Evolutionary conservation across 2,113 vertebrate genomes (phyloP), one percentile per base, ranked within the genome.

Genomic region (Acanthochromis polyacanthus): DNA sequence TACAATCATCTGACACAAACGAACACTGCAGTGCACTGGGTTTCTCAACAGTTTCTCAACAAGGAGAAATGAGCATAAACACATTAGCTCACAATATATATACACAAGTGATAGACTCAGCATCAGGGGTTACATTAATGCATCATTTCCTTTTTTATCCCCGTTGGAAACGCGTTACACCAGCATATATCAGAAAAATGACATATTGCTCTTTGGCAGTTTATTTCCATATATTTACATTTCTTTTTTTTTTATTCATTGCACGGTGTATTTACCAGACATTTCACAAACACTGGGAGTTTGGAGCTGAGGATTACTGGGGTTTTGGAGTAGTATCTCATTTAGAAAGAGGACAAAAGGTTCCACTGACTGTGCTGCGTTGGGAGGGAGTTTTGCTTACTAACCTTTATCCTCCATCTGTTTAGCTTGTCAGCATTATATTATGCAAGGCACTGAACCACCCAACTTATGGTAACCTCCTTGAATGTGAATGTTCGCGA

Each of bases 161-260:
- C 55, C 32, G 43, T 84, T 86, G 36, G 7, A 86, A 82, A 78
- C 48, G 58, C 12, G 83, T 86, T 81, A 83, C 43, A 67, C n/a
- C 22, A 17, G 72, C 79, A 80, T 60, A 65, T 46, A 82, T 87
- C 30, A 77, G n/a, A 75, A 73, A 83, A 75, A 83, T 79, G 67
- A 80, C 58, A 78, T 38, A 66, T 66, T 80, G 77, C 65, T 75
- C 68, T 72, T 75, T 71, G 19, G 58, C 57, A 75, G 63, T 68
- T 65, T 64, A 73, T 83, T 88, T 88, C 59, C 83, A 87, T 90
- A 79, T 78, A 81, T 86, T 86, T 80, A 60, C 69, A 74, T 81
- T 51, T 19, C 10, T 36, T 36, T 36, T 36, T 10, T 36, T 36
- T 36, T 76, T 50, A 66, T 77, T 68, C 53, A 79, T 74, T 65